Base-by-base conservation (phyloP, 2,113 vertebrate genomes). In the Edolisoma coerulescens region DNA sequence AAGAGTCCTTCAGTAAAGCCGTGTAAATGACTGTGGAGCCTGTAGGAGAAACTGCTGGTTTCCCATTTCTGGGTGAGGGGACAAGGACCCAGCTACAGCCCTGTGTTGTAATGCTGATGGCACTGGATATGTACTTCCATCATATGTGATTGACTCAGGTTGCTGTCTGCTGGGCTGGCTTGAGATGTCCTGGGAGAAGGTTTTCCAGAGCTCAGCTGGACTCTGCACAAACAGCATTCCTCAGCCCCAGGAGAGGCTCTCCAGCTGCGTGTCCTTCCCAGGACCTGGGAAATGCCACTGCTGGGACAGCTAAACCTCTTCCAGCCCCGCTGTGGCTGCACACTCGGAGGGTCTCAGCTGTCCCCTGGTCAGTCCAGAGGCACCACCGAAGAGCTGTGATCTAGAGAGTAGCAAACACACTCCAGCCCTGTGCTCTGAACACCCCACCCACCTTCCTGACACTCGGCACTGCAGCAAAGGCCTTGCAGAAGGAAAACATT, bases 81-180 rank as follows among this genome's bases (percentile, higher is more conserved):
- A n/a, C 23, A 16, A 6, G 64, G 59, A 60, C 77, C 63, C 37
- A 33, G 30, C 88, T n/a, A 0, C 35, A 30, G 41, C 41, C 32
- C 70, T 2, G 20, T 11, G 7, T 9, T 63, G 14, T 2, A 20
- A 5, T 6, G 16, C 57, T 71, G 78, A 2, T 33, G 26, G 33
- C 33, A 2, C 3, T 32, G 64, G 23, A 2, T 33, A 0, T 5
- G 28, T 7, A 20, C 13, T 68, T 76, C 44, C n/a, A 11, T 44
- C 41, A 3, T 2, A 3, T 26, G 16, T n/a, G 37, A 20, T 1
- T 85, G 54, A 10, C 17, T 16, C 14, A 18, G 37, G 27, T 49
- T 74, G 32, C 41, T 80, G 49, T 69, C 42, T 84, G 52, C 45
- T 63, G 71, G 56, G 45, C 67, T 92, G 59, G 30, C 33, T 68